Base-by-base conservation (phyloP, 2,113 vertebrate genomes). In the Ammodytes dubius region DNA sequence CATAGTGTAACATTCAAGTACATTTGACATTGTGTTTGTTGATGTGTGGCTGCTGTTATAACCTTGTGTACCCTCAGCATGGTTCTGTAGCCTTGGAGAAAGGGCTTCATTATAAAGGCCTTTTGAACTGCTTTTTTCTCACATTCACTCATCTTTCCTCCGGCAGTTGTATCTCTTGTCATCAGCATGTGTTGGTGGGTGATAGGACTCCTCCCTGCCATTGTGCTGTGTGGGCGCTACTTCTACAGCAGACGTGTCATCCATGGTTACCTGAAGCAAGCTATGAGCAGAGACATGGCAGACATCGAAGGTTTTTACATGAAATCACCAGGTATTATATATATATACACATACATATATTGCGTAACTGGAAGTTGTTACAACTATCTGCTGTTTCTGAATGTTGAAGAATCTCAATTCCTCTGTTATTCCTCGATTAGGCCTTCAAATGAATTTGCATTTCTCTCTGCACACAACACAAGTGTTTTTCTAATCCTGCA, bases 251-350 rank as follows among this genome's bases (percentile, higher is more conserved):
- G 74, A 8, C 56, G 43, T 35, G 77, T 85, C 9, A 83, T 79
- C 49, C 67, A 39, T 42, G 65, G 72, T 2, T 89, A 82, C 64
- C 75, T 88, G 47, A 49, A 72, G 59, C 13, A 5, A 0, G 74
- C 86, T n/a, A 61, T 80, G 61, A 84, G 11, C 49, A 67, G 2
- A 53, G 89, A 93, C 76, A 88, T 91, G 85, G 70, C 45, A 13
- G 68, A 93, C 85, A 92, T 83, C 1, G 68, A 87, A 1, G 58
- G 49, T 7, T 79, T 75, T 77, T 92, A 92, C 53, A 80, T 73
- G 56, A 88, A 90, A 4, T 64, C 77, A 27, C 15, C 83, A 89
- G 80, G 89, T 91, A 27, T 27, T 27, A 27, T 27, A 82, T 27
- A 13, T 5, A 27, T 27, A 27, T 27, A 27, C 2, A 27, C 27